These are phyloP conservation scores for Podarcis raffonei DNA, from an alignment of 2,113 vertebrate species.

Conservation along the genomic window DNA sequence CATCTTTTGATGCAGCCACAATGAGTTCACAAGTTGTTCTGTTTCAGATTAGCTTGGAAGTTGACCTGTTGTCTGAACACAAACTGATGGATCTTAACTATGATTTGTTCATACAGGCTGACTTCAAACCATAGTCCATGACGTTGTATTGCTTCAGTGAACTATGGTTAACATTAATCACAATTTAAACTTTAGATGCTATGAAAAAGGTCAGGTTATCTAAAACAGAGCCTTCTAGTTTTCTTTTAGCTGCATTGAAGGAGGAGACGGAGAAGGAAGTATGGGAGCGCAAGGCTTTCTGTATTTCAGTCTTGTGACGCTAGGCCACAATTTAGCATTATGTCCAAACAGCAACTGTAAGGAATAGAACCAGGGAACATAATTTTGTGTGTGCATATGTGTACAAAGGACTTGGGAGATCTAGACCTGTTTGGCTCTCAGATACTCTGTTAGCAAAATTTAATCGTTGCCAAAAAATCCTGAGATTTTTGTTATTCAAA, in stretches of 20 bases:
- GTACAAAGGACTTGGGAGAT: conserved; percentile 30
- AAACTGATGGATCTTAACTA: neutral
- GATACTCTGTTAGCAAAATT: neutral
- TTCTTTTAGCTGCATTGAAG: neutral
- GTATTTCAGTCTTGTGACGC: neutral
- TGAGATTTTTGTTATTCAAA: conserved; percentile 1
- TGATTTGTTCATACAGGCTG: neutral
- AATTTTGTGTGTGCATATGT: conserved; percentile 42
- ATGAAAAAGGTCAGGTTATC: neutral
- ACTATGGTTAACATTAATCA: neutral
- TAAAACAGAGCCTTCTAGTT: neutral
- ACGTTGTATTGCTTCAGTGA: neutral
- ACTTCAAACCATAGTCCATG: neutral
- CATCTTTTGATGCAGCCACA: neutral
- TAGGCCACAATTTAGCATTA: neutral
- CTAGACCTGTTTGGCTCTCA: neutral
- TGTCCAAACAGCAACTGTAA: conserved; percentile 7
- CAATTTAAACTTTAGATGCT: neutral
- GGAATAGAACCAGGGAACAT: conserved; percentile 63
- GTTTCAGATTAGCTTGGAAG: neutral
- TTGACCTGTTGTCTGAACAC: neutral
- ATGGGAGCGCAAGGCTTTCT: neutral
- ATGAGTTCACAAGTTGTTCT: neutral
- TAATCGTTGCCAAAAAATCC: neutral
- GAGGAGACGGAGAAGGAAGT: neutral